Conservation (phyloP, 2,888 invertebrate species). For the Anoncus sp. region DNA sequence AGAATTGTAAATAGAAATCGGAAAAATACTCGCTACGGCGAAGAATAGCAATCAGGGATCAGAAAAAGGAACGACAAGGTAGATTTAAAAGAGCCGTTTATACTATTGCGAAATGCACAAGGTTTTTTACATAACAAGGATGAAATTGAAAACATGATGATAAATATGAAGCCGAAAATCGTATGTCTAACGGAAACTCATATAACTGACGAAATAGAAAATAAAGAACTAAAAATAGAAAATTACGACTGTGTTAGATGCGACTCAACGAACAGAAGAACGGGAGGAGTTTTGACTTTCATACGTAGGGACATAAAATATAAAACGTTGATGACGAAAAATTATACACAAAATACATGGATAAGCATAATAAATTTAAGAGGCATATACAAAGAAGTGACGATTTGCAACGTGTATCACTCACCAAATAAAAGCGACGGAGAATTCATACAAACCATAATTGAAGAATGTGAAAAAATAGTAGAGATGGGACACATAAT, state of each 20-base stretch:
- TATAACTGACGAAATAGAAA: not conserved
- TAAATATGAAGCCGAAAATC: constrained; percentile 11
- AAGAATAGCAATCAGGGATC: constrained; percentile 16
- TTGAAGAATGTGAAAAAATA: too few relatives aligned
- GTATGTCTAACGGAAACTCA: constrained; percentile 28
- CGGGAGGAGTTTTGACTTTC: constrained; percentile 1
- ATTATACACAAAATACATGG: too few relatives aligned
- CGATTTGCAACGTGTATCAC: too few relatives aligned
- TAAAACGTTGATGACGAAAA: too few relatives aligned
- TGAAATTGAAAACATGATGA: constrained; percentile 23
- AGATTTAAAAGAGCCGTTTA: not conserved
- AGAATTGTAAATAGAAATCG: constrained; percentile 33
- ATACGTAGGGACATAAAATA: too few relatives aligned
- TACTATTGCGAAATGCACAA: not conserved
- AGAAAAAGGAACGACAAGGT: too few relatives aligned
- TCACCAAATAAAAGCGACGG: too few relatives aligned
- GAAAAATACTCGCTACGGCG: constrained; percentile 16
- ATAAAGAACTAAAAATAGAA: not conserved
- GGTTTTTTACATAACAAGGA: constrained; percentile 29
- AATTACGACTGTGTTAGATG: not conserved
- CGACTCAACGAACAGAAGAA: constrained; percentile 1
- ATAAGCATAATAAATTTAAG: too few relatives aligned
- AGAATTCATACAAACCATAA: too few relatives aligned
- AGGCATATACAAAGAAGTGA: too few relatives aligned
- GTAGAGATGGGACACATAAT: too few relatives aligned